Base-by-base conservation (phyloP, 2,797 vertebrate species). In the Siniperca undulata region DNA sequence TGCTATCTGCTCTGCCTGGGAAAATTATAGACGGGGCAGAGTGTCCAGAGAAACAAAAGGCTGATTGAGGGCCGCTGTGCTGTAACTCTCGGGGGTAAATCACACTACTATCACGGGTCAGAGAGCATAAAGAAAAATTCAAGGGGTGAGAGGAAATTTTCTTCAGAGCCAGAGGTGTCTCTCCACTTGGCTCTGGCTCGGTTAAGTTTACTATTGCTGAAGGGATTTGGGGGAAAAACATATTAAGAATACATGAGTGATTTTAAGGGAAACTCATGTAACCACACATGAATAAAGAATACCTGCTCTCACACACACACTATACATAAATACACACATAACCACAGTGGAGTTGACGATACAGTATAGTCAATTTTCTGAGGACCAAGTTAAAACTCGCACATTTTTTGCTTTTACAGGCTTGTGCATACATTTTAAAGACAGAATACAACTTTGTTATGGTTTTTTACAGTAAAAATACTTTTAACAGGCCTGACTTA, bases 1-100 rank as follows among this genome's bases (percentile, higher is more conserved):
- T 84, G 4, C 95, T 96, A 96, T 96, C 95, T 95, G 85, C 91
- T 90, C 82, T 82, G 92, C 92, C 91, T 81, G 87, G 93, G 88
- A 96, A 96, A 94, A 89, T 93, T 94, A 94, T 84, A 82, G 89
- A 93, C 44, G 48, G 87, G 84, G 89, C 89, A 89, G 86, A 77
- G 87, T 82, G 86, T 86, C 90, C 91, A 76, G 75, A 90, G 88
- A 94, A 93, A 93, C 88, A 89, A 93, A 89, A 89, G 55, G 19
- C 90, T 93, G 94, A 96, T 95, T 95, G 94, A 96, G 88, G 86
- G 84, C 83, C 34, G 77, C 85, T 78, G 84, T 64, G 84, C 83
- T 78, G 80, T 27, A 76, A 72, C 83, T 92, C 92, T 88, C 78
- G 20, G 84, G 92, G 87, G 88, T 88, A 87, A 93, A 93, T 91